Evolutionary conservation across 2,113 vertebrate species (phyloP), one percentile per base, ranked within the genome.

Genomic region (Pardalotus punctatus): DNA sequence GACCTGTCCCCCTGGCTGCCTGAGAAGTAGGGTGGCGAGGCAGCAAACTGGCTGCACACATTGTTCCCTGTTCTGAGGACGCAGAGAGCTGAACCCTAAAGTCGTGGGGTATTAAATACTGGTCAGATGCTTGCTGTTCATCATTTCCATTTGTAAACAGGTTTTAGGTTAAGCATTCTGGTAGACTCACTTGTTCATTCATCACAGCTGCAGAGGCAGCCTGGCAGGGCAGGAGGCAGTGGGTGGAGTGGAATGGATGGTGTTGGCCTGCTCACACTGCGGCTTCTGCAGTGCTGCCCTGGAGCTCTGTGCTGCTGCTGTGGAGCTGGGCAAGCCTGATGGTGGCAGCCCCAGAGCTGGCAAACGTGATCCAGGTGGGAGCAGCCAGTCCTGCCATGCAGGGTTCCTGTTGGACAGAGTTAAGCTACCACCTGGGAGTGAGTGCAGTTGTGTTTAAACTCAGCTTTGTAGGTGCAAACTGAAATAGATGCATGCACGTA

Each of bases 181-280:
- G 5, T 21, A 24, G 54, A 47, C 31, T 77, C 72, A 8, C 42
- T 40, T n/a, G n/a, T 48, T 94, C 25, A 10, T 36, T 80, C 48
- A 8, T 61, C 19, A 5, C 0, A 1, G 78, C 64, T 77, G 56
- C 45, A 54, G 65, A 50, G 36, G 58, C 50, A 71, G 57, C n/a
- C 14, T 29, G 14, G 51, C 61, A n/a, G 66, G n/a, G 66, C 33
- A 43, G 62, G 51, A 65, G 57, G 54, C 45, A 33, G 58, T 22
- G 62, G 56, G 51, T 66, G 50, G 53, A 67, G 25, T 11, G 64
- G 62, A 35, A 10, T 14, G 29, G 29, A 2, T 40, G 89, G 9
- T 86, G 56, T 35, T 61, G 2, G 2, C 21, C 66, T 87, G 29
- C 36, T n/a, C 50, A 2, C 0, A 0, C 60, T 61, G 40, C n/a